Evolutionary conservation across 2,113 vertebrate genomes (phyloP).

Genomic region (Lycocorax pyrrhopterus): DNA sequence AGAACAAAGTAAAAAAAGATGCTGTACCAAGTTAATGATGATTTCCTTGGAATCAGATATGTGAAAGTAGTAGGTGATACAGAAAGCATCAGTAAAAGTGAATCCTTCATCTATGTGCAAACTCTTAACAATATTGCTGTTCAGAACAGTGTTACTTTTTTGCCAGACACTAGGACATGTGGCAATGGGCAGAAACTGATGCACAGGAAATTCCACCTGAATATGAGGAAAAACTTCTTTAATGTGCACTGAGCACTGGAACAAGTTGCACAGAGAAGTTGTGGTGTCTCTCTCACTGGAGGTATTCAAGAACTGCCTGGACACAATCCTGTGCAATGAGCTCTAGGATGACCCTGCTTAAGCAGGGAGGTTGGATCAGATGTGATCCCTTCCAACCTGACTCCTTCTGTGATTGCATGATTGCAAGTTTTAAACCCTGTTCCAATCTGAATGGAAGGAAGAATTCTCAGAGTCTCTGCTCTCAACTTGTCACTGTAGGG

Average conservation of each 20-base stretch:
- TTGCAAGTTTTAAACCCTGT: background rate
- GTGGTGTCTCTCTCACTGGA: background rate
- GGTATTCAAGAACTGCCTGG: background rate
- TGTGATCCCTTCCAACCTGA: background rate
- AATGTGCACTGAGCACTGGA: background rate
- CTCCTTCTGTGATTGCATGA: background rate
- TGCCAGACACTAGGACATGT: background rate
- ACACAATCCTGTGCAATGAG: background rate
- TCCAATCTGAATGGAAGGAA: background rate
- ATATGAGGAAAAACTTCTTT: background rate
- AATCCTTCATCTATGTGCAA: background rate
- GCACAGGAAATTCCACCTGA: background rate
- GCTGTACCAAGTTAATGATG: background rate
- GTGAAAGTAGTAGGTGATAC: background rate
- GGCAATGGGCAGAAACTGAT: background rate
- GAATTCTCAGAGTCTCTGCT: background rate
- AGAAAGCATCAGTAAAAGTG: background rate
- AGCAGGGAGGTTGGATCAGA: background rate
- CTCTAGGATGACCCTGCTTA: background rate
- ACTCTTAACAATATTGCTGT: background rate
- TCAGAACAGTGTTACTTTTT: background rate
- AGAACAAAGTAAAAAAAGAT: background rate
- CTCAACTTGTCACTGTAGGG: background rate
- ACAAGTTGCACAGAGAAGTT: background rate
- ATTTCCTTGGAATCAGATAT: background rate